Evolutionary conservation across 1,140 invertebrate genomes (phyloP), one percentile per base, ranked within the genome.

Genomic region (Pseudomyrmex dendroicus): DNA sequence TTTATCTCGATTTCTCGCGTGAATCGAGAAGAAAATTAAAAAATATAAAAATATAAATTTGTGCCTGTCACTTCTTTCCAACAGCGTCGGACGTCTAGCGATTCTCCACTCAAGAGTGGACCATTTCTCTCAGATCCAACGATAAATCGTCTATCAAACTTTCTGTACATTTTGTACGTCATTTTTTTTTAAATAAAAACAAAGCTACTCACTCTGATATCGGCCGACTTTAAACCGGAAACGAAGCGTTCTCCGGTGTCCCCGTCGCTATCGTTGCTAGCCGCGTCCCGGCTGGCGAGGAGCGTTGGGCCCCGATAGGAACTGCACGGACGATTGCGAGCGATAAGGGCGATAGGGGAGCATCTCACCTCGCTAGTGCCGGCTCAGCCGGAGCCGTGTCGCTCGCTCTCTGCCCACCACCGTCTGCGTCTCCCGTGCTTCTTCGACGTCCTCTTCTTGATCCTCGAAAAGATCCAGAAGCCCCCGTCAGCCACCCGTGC

Each of bases 371-470:
- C 88, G 90, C 86, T 90, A 88, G 73, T 74, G 88, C 87, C 91
- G 91, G 87, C 91, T 35, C 35, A 35, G 35, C 86, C 85, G 83
- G 84, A 89, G 90, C 91, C 89, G 89, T 35, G 35, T 90, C 90
- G 91, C 78, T 68, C 87, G 25, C 25, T 86, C 73, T 87, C 90
- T 91, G 89, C 89, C 87, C 88, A 83, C 84, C 87, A 88, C 87
- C 88, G 89, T 92, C 91, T 91, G 90, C 92, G 89, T 91, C 92
- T 90, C 90, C 73, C 84, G 83, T 90, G 86, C 89, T 91, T 93
- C 91, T 92, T 93, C 91, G 87, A 87, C 89, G 80, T 90, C 89
- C 91, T 90, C 89, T 89, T 91, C 90, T 72, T 90, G 91, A 92
- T 92, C 90, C 88, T 86, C 89, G 68, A 89, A 80, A 80, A 85